phyloP scores from a whole-genome alignment of 2,113 vertebrate species.

The Sigmodon hispidus region DNA sequence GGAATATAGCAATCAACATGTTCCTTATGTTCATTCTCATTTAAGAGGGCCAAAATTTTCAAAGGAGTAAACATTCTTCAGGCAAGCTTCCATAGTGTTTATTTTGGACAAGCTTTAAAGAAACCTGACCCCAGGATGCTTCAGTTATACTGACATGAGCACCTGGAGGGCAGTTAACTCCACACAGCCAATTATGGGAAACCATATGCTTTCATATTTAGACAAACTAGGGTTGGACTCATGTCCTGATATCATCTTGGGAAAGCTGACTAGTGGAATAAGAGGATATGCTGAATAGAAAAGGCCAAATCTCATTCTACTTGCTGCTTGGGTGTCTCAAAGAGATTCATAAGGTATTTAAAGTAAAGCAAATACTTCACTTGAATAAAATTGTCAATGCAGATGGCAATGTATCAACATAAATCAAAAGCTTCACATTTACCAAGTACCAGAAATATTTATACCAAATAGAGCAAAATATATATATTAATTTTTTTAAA shows the following conservation, averaged over 20 bases:
- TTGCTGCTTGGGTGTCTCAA: not conserved
- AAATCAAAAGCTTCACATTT: constrained; percentile 5
- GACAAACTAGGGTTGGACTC: not conserved
- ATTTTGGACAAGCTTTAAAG: constrained; percentile 40
- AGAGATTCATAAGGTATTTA: not conserved
- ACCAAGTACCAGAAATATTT: constrained; percentile 11
- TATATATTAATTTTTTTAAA: not conserved
- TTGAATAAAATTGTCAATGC: not conserved
- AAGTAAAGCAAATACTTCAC: constrained; percentile 49
- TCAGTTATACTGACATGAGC: not conserved
- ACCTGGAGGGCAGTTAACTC: not conserved
- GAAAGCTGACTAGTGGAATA: not conserved
- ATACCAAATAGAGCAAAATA: not conserved
- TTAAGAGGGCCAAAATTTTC: not conserved
- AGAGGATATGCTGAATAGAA: not conserved
- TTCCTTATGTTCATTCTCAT: not conserved
- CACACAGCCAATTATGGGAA: not conserved
- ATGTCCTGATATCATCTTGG: not conserved
- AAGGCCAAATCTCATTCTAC: not conserved
- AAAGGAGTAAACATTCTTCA: not conserved
- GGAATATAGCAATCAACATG: not conserved
- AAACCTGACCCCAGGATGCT: constrained; percentile 23
- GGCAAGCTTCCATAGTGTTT: not conserved
- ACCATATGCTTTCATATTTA: constrained; percentile 3
- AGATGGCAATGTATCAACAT: not conserved